Evolutionary conservation across 2,113 vertebrate species (phyloP).

Genomic region (Lepisosteus osseus): DNA sequence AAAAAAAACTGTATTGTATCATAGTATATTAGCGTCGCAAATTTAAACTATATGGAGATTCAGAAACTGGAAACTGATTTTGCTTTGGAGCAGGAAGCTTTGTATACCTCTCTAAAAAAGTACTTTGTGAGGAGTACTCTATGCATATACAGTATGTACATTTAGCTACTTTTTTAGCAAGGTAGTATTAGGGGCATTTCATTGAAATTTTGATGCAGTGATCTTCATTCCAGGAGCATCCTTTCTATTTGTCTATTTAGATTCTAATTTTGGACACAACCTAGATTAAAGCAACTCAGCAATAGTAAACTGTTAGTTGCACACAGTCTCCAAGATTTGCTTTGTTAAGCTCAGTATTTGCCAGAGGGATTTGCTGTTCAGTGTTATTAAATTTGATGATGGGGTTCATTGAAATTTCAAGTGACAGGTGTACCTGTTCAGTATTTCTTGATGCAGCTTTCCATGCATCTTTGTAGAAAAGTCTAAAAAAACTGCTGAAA

Average conservation of each 20-base stretch:
- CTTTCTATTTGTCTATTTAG: not conserved
- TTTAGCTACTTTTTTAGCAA: too few species aligned
- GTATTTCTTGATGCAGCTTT: not conserved
- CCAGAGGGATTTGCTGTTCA: not conserved
- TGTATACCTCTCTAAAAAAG: too few species aligned
- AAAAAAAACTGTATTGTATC: too few species aligned
- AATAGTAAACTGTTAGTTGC: constrained; percentile 4
- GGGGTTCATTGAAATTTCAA: constrained; percentile 12
- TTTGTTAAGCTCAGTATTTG: constrained; percentile 8
- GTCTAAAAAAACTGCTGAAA: not conserved
- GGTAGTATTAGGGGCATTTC: too few species aligned
- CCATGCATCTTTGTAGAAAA: not conserved
- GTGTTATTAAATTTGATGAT: constrained; percentile 1
- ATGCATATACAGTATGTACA: too few species aligned
- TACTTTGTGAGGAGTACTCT: too few species aligned
- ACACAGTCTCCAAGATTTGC: constrained; percentile 15
- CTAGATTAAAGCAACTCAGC: constrained; percentile 2
- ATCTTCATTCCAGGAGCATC: too few species aligned
- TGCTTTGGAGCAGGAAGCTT: too few species aligned
- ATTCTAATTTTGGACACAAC: constrained; percentile 10
- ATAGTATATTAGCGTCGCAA: too few species aligned
- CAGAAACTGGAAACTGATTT: too few species aligned
- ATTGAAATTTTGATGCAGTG: too few species aligned
- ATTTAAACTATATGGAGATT: too few species aligned
- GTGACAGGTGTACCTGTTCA: constrained; percentile 3